phyloP scores from a whole-genome alignment of 2,888 invertebrate genomes.

The Amiota minor region DNA sequence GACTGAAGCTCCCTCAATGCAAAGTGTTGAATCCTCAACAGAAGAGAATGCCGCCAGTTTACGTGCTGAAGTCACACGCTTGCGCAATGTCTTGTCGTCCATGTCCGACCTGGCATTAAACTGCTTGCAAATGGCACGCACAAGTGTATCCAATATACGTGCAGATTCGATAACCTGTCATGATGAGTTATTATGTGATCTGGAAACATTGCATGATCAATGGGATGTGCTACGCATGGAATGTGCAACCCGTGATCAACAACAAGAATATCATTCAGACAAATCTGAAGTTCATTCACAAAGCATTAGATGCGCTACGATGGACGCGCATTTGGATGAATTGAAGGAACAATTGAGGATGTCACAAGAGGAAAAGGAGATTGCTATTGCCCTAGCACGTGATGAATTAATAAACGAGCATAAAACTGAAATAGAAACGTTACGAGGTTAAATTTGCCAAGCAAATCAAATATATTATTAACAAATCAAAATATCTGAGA shows the following conservation, averaged over 20 bases:
- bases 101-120: no score
- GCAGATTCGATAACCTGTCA: no score
- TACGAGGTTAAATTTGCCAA: no score
- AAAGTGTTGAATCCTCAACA: constrained; percentile 69
- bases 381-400: constrained; percentile 79
- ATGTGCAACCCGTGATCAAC: constrained; percentile 75
- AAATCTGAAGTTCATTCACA: constrained; percentile 47
- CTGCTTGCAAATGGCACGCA: no score
- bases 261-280: no score
- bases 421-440: constrained; percentile 84
- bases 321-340: constrained; percentile 53
- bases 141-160: no score
- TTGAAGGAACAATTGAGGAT: constrained; percentile 62
- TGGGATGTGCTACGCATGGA: constrained; percentile 77
- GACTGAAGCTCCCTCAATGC: constrained; percentile 63
- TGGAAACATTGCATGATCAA: constrained; percentile 75
- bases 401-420: constrained; percentile 82
- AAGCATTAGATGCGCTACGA: constrained; percentile 36
- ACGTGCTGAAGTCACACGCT: constrained; percentile 78
- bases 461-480: no score
- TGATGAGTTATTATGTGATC: constrained; percentile 74
- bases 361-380: constrained; percentile 72
- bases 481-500: no score
- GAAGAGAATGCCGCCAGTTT: constrained; percentile 79
- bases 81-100: constrained; percentile 61